phyloP scores from a whole-genome alignment of 2,113 vertebrate species.

The Coptodon bakossiorum region DNA sequence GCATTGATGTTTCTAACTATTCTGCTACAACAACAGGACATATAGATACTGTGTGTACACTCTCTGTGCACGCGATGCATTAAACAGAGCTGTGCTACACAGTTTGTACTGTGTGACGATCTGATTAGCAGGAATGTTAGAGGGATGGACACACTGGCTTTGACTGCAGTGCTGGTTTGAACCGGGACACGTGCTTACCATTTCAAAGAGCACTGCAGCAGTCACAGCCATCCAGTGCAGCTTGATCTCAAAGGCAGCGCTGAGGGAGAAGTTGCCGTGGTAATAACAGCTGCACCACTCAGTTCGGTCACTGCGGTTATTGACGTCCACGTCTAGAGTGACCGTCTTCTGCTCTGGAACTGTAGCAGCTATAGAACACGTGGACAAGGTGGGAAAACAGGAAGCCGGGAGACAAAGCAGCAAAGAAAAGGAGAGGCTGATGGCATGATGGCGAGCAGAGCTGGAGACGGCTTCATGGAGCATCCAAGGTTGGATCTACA shows the following conservation, averaged over 20 bases:
- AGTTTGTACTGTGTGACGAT: background rate
- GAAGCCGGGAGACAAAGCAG: constrained; percentile 3
- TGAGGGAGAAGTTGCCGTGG: constrained; percentile 92
- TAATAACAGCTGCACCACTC: constrained; percentile 99
- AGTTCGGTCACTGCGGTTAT: constrained; percentile 89
- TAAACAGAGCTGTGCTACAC: background rate
- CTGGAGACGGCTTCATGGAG: background rate
- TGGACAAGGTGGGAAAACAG: background rate
- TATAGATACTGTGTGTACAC: fast-evolving
- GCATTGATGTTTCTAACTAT: background rate
- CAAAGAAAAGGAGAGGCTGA: background rate
- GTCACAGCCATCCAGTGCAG: constrained; percentile 99
- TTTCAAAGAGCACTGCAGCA: constrained; percentile 93
- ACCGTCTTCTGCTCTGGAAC: constrained; percentile 94
- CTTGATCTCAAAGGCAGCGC: constrained; percentile 91
- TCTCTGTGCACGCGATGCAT: background rate
- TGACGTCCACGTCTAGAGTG: constrained; percentile 91
- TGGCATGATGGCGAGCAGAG: constrained; percentile 14
- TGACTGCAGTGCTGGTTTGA: background rate
- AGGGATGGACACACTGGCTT: background rate
- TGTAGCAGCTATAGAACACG: constrained; percentile 76
- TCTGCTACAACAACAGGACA: background rate
- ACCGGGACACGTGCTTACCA: constrained; percentile 69
- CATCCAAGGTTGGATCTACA: background rate
- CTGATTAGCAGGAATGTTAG: background rate